Percentiles rank a stretch among this genome's conserved stretches.
These are phyloP conservation scores for Psittacula derbiana DNA, from an alignment of 2,797 vertebrate species.

Conservation along the genomic window DNA sequence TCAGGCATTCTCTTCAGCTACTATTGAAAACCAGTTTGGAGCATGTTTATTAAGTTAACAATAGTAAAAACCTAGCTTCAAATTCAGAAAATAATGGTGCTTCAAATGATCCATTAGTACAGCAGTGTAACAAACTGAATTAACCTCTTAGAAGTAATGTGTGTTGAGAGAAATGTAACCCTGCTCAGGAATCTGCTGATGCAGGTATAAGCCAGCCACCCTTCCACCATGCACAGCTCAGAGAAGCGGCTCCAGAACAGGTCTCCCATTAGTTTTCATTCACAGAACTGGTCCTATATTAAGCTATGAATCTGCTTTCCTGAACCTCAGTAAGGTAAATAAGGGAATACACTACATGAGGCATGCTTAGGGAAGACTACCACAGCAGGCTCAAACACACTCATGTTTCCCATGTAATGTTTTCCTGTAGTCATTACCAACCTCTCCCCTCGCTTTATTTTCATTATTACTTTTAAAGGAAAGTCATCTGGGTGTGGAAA, in stretches of 20 bases:
- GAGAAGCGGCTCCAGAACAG: background rate
- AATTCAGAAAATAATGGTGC: background rate
- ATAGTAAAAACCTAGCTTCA: background rate
- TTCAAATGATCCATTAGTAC: background rate
- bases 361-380: background rate
- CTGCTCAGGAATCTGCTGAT: background rate
- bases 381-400: background rate
- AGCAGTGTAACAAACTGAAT: accelerated
- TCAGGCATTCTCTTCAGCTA: background rate
- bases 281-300: background rate
- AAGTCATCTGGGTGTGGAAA: conserved; percentile 53
- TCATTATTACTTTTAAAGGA: conserved; percentile 20
- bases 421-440: background rate
- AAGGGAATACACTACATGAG: background rate
- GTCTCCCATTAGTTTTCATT: background rate
- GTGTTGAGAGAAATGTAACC: background rate
- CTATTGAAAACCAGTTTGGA: background rate
- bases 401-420: background rate
- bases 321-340: background rate
- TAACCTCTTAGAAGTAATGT: accelerated
- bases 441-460: background rate
- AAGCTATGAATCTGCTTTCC: background rate
- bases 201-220: background rate
- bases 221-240: accelerated
- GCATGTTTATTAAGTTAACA: background rate